phyloP scores from a whole-genome alignment of 2,888 invertebrate genomes.

The Ophioninae sp. region DNA sequence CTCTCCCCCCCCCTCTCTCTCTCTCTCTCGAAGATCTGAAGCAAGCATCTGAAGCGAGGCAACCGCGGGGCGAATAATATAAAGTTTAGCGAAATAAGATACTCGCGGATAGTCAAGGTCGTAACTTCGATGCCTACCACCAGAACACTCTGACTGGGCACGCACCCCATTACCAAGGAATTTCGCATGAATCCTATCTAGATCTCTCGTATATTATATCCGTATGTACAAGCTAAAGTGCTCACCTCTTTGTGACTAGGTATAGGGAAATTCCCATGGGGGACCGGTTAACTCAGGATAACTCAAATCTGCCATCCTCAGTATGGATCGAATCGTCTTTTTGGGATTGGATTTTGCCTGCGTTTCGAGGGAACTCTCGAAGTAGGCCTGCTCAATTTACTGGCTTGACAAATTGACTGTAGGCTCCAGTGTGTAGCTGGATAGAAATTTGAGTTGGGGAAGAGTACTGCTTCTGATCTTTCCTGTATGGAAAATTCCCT shows the following conservation, averaged over 20 bases:
- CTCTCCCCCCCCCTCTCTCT: constrained; percentile 23
- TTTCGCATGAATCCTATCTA: constrained; percentile 71
- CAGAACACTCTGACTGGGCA: constrained; percentile 49
- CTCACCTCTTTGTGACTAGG: neutral
- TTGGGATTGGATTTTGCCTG: neutral
- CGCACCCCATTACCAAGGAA: constrained; percentile 69
- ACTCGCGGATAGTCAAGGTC: constrained; percentile 72
- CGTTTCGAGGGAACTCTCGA: neutral
- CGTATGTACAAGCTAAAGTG: constrained; percentile 11
- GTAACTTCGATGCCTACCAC: constrained; percentile 69
- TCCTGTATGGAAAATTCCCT: too few relatives aligned
- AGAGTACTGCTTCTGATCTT: too few relatives aligned
- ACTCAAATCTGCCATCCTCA: neutral
- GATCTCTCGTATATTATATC: constrained; percentile 61
- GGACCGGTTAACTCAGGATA: neutral
- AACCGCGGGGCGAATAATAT: constrained; percentile 67
- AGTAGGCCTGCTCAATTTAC: neutral
- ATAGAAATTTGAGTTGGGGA: too few relatives aligned
- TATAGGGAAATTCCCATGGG: neutral
- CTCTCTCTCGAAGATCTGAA: constrained; percentile 29
- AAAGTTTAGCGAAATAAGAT: constrained; percentile 74
- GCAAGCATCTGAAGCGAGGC: constrained; percentile 43
- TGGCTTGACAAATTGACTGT: neutral
- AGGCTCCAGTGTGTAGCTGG: neutral
- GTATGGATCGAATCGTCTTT: neutral